phyloP scores from a whole-genome alignment of 2,888 invertebrate species.

The Caenorhabditis auriculariae region DNA sequence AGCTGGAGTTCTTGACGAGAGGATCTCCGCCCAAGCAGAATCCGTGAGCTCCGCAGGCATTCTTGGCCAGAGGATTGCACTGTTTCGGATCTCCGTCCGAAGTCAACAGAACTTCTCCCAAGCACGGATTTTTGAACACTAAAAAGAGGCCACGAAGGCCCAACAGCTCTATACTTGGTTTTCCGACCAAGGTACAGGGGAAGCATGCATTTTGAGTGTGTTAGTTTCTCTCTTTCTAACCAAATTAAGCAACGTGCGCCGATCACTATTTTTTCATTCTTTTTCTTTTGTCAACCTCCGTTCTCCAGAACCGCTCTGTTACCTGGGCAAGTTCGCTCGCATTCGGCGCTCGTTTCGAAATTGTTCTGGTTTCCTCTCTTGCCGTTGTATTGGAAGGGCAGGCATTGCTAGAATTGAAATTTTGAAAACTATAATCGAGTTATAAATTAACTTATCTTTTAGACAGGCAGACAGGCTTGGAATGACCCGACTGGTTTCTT shows the following conservation, averaged over 20 bases:
- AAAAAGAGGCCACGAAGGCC: slow-evolving; percentile 7
- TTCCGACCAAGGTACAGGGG: background rate
- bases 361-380: slow-evolving; percentile 62
- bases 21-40: slow-evolving; percentile 46
- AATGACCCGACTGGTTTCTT: too few species aligned
- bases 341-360: slow-evolving; percentile 55
- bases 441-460: too few species aligned
- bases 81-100: slow-evolving; percentile 19
- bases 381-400: slow-evolving; percentile 63
- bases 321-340: slow-evolving; percentile 63
- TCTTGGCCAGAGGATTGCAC: slow-evolving; percentile 27
- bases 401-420: slow-evolving; percentile 44
- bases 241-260: too few species aligned
- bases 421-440: background rate
- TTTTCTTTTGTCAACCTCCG: too few species aligned
- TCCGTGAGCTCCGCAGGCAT: slow-evolving; percentile 17
- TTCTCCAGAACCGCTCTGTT: too few species aligned
- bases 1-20: slow-evolving; percentile 16
- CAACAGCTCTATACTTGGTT: too few species aligned
- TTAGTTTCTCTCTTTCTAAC: background rate
- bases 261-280: too few species aligned
- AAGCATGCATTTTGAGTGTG: slow-evolving; percentile 2
- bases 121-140: slow-evolving; percentile 54
- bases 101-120: slow-evolving; percentile 32
- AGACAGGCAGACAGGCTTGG: too few species aligned